Evolutionary conservation across 2,888 invertebrate species (phyloP).

Genomic region (Hymenopus coronatus): DNA sequence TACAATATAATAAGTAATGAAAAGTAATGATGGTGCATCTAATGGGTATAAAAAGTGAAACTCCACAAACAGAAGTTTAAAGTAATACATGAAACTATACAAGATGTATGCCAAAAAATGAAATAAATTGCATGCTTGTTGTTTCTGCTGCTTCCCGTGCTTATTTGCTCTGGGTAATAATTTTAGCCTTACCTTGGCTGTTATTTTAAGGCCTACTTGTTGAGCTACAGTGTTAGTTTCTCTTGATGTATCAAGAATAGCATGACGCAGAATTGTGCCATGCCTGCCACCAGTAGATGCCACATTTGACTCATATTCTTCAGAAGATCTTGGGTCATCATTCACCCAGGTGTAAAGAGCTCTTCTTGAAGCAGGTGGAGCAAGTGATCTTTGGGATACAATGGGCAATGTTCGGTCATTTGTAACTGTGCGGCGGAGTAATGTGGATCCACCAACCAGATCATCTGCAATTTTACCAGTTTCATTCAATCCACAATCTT

Average conservation of each 20-base stretch:
- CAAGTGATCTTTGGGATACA: conserved; percentile 35
- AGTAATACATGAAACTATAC: too few species aligned
- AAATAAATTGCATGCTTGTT: too few species aligned
- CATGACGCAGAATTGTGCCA: conserved; percentile 5
- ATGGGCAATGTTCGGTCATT: not conserved
- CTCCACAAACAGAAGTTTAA: too few species aligned
- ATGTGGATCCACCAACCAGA: not conserved
- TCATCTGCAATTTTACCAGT: not conserved
- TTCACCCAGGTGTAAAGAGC: conserved; percentile 45
- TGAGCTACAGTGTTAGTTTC: not conserved
- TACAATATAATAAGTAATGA: too few species aligned
- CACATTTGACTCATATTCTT: not conserved
- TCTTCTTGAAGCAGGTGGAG: conserved; percentile 36
- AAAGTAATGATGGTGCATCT: too few species aligned
- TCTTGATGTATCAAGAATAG: not conserved
- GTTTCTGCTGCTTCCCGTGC: too few species aligned
- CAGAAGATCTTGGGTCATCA: conserved; percentile 5
- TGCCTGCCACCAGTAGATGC: not conserved
- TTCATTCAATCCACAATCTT: not conserved
- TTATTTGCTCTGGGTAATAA: too few species aligned
- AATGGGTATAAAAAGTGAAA: too few species aligned
- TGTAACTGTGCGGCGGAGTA: conserved; percentile 4
- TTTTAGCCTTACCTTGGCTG: not conserved
- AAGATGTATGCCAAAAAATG: too few species aligned
- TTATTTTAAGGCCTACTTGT: conserved; percentile 16